Percentiles rank a stretch among this genome's conserved stretches.
phyloP scores from a whole-genome alignment of 2,888 invertebrate species.

The Ectemnius continuus region DNA sequence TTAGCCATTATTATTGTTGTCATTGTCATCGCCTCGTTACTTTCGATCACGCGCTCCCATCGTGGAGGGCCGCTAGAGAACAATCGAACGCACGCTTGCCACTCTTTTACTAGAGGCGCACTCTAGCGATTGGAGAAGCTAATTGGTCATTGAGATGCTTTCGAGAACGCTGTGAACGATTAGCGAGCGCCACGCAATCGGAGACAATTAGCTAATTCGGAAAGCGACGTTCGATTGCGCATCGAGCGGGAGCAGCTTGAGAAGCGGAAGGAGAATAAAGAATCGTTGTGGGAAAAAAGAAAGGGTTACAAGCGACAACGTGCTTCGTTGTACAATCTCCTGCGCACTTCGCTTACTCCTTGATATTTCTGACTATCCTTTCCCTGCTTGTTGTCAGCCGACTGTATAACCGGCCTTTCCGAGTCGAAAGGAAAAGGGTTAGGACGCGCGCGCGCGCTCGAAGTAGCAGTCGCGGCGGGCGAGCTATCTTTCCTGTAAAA shows the following conservation, averaged over 20 bases:
- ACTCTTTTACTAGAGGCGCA: too few relatives aligned
- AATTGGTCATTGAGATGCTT: too few relatives aligned
- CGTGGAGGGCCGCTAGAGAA: constrained; percentile 15
- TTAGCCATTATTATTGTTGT: constrained; percentile 53
- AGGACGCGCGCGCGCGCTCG: not conserved
- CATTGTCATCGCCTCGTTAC: constrained; percentile 51
- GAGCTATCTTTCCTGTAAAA: constrained; percentile 4
- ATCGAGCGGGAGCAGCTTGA: not conserved
- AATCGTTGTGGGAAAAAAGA: not conserved
- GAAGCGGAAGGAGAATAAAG: not conserved
- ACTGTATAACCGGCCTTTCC: constrained; percentile 12
- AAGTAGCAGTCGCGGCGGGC: not conserved
- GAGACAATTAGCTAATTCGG: not conserved
- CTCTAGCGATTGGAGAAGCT: too few relatives aligned
- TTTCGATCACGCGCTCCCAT: constrained; percentile 46
- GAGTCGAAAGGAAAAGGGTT: not conserved
- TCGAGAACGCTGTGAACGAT: not conserved
- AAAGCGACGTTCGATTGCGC: not conserved
- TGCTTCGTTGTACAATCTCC: constrained; percentile 16
- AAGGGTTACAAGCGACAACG: not conserved
- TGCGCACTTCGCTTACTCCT: constrained; percentile 14
- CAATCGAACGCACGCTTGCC: not conserved
- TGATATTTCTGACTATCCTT: constrained; percentile 9
- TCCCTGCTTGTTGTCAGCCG: constrained; percentile 12
- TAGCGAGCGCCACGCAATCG: constrained; percentile 9